Evolutionary conservation across 1,140 invertebrate species (phyloP), one percentile per base, ranked within the genome.

Genomic region (Penaeus chinensis): DNA sequence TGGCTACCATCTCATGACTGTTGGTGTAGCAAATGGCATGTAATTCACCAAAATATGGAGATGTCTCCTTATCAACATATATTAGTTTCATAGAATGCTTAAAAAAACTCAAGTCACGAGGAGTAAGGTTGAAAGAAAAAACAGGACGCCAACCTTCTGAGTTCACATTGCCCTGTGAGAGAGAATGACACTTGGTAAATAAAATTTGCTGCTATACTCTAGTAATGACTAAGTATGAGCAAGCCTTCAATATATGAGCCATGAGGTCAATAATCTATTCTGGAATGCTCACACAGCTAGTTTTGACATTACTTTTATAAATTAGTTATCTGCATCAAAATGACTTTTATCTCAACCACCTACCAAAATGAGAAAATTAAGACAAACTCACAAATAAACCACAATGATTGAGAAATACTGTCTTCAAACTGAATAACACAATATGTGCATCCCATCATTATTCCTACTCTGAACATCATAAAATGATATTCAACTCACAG

Each of bases 71-170:
- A 42, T 79, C 22, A 20, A 79, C 37, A 79, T 79, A 79, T 32
- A 79, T 79, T 1, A 13, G 16, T 54, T 47, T 61, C 77, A 79
- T 79, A 16, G 77, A 54, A 5, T 0, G 19, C 42, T 79, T 32
- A 42, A 79, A 79, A 47, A 5, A 61, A 20, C 54, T 61, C 16
- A 79, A 54, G 54, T 32, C 32, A 32, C 47, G 18, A 20, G 77
- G 77, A 79, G 47, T 47, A 60, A 42, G 32, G 16, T 24, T 32
- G 54, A 79, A 79, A 19, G 77, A 79, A 79, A 79, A 79, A 16
- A 79, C 16, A 60, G 54, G 42, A 22, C 32, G 37, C 77, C 77
- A 79, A 54, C 77, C 77, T 20, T 79, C n/a, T 32, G 18, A 42
- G 42, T 54, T 79, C 16, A 79, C 20, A 47, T 47, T 42, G n/a